Percentiles rank a stretch among this genome's conserved stretches.
Evolutionary conservation across 2,113 vertebrate genomes (phyloP).

Genomic region (Columbina picui): DNA sequence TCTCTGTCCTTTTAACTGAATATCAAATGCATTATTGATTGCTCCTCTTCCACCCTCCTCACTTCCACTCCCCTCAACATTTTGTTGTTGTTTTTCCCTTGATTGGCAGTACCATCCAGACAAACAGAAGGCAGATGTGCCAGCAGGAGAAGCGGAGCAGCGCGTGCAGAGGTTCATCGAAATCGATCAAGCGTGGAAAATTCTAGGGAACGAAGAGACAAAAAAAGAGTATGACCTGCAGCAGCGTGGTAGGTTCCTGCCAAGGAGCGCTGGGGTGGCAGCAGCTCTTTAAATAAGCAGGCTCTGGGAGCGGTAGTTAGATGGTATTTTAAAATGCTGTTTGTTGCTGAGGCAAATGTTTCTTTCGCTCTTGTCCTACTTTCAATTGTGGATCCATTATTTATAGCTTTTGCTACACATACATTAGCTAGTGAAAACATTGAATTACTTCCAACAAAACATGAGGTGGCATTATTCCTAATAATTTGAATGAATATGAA

Average conservation of each 20-base stretch:
- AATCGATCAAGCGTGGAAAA: constrained; percentile 89
- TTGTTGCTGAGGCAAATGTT: constrained; percentile 42
- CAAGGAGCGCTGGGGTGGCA: constrained; percentile 43
- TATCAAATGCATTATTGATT: constrained; percentile 15
- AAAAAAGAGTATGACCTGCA: constrained; percentile 87
- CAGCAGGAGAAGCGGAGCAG: constrained; percentile 75
- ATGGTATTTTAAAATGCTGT: constrained; percentile 49
- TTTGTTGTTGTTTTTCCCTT: background rate
- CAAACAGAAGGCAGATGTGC: constrained; percentile 81
- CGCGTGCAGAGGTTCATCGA: constrained; percentile 84
- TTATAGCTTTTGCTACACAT: constrained; percentile 59
- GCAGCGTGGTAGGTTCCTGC: constrained; percentile 80
- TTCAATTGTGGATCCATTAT: constrained; percentile 57
- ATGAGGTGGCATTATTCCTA: constrained; percentile 35
- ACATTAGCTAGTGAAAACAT: constrained; percentile 50
- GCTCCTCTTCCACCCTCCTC: constrained; percentile 24
- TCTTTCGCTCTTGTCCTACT: constrained; percentile 36
- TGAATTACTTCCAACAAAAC: constrained; percentile 43
- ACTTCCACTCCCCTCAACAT: background rate
- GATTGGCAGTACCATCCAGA: constrained; percentile 88
- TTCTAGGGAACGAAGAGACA: constrained; percentile 86
- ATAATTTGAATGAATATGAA: constrained; percentile 48
- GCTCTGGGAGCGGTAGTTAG: constrained; percentile 18
- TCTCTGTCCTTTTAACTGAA: constrained; percentile 15
- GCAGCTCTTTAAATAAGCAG: constrained; percentile 50